Percentiles rank a stretch among this genome's conserved stretches.
Evolutionary conservation across 2,113 vertebrate genomes (phyloP).

Genomic region (Atherinomorus stipes): DNA sequence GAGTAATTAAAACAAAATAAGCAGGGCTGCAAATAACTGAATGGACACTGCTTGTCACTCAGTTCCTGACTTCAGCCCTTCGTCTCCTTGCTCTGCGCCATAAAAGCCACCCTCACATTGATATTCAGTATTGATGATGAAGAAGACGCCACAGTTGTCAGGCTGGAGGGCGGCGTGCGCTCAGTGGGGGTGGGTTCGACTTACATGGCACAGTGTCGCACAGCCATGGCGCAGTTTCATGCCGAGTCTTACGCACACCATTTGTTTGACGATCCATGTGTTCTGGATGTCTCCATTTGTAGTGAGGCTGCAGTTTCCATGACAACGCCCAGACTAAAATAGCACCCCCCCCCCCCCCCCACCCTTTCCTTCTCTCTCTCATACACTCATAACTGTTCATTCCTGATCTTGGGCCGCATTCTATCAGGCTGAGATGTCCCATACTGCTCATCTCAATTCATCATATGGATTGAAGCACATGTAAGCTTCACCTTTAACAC

Average conservation of each 20-base stretch:
- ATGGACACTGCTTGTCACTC: slow-evolving; percentile 69
- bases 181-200: slow-evolving; percentile 45
- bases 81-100: slow-evolving; percentile 35
- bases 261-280: slow-evolving; percentile 79
- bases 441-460: slow-evolving; percentile 62
- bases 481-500: slow-evolving; percentile 9
- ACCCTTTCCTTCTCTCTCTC: slow-evolving; percentile 33
- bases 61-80: slow-evolving; percentile 55
- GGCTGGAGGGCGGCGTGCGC: slow-evolving; percentile 17
- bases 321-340: slow-evolving; percentile 84
- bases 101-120: slow-evolving; percentile 57
- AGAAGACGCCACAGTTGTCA: slow-evolving; percentile 51
- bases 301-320: slow-evolving; percentile 87
- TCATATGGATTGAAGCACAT: slow-evolving; percentile 57
- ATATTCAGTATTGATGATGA: slow-evolving; percentile 63
- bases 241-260: slow-evolving; percentile 63
- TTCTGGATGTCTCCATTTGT: slow-evolving; percentile 84
- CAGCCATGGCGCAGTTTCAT: slow-evolving; percentile 55
- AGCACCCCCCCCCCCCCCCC: slow-evolving; percentile 68
- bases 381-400: slow-evolving; percentile 69
- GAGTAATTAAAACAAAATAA: slow-evolving; percentile 70
- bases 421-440: slow-evolving; percentile 61
- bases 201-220: slow-evolving; percentile 55
- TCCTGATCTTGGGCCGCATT: slow-evolving; percentile 65
- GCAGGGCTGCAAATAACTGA: slow-evolving; percentile 60